Conservation (phyloP, 2,113 vertebrate genomes). For the Oenanthe melanoleuca region DNA sequence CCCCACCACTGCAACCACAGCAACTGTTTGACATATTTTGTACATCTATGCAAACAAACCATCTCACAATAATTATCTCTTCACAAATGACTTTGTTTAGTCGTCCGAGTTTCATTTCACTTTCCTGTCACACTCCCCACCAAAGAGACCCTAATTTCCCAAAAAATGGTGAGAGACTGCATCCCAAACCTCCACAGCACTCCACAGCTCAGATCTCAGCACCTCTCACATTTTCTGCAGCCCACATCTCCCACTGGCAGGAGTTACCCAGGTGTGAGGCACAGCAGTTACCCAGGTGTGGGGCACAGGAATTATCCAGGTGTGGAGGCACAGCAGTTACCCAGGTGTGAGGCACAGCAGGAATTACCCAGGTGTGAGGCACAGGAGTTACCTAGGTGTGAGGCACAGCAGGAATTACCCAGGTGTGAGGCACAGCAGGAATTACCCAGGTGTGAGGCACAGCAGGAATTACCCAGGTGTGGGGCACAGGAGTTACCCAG, state of each 20-base stretch:
- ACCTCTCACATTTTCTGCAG: not conserved
- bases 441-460: no score
- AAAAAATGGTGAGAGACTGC: not conserved
- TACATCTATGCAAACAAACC: not conserved
- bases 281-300: not conserved
- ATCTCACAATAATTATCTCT: not conserved
- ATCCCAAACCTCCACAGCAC: not conserved
- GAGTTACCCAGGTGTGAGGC: not conserved
- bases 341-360: no score
- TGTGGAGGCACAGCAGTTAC: no score
- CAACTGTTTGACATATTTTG: rapidly evolving
- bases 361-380: no score
- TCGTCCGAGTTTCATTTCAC: not conserved
- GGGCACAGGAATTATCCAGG: no score
- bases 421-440: no score
- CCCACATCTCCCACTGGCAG: not conserved
- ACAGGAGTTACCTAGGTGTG: no score
- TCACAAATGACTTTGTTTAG: not conserved
- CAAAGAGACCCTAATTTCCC: not conserved
- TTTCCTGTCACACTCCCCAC: not conserved
- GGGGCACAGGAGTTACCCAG: no score
- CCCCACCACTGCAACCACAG: not conserved
- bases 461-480: no score
- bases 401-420: no score
- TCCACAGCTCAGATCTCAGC: not conserved